phyloP scores from a whole-genome alignment of 1,140 invertebrate genomes.

The Anastrepha ludens region DNA sequence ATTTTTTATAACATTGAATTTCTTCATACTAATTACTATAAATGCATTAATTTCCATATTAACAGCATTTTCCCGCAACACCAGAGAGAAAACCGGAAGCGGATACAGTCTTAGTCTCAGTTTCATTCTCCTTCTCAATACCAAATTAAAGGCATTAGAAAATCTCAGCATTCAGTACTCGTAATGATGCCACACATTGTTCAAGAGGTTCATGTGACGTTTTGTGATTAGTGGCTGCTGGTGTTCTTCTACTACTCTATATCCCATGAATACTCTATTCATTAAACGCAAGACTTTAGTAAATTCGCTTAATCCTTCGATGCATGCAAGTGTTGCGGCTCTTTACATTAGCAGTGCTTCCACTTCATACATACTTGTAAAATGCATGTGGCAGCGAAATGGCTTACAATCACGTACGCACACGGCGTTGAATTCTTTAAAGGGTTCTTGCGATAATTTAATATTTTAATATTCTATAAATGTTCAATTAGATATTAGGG shows the following conservation, averaged over 20 bases:
- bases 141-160: no score
- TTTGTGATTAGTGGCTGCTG: no score
- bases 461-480: slow-evolving; percentile 40
- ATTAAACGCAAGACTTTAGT: background rate
- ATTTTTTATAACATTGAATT: no score
- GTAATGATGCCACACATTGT: no score
- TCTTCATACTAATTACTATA: background rate
- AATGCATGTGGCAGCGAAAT: background rate
- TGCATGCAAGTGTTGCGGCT: background rate
- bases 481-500: background rate
- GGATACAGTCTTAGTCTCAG: background rate
- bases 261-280: no score
- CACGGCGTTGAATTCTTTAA: background rate
- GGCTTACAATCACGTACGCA: background rate
- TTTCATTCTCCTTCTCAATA: no score
- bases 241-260: no score
- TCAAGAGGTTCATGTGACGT: no score
- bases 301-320: slow-evolving; percentile 14
- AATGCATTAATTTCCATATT: background rate
- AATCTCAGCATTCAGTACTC: no score
- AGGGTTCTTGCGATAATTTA: slow-evolving; percentile 6
- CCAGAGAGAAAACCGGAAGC: background rate
- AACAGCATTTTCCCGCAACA: no score
- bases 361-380: background rate
- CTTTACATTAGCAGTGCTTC: background rate